These are phyloP conservation scores for Diadegma fenestrale DNA, from an alignment of 2,888 invertebrate genomes.

Conservation along the genomic window DNA sequence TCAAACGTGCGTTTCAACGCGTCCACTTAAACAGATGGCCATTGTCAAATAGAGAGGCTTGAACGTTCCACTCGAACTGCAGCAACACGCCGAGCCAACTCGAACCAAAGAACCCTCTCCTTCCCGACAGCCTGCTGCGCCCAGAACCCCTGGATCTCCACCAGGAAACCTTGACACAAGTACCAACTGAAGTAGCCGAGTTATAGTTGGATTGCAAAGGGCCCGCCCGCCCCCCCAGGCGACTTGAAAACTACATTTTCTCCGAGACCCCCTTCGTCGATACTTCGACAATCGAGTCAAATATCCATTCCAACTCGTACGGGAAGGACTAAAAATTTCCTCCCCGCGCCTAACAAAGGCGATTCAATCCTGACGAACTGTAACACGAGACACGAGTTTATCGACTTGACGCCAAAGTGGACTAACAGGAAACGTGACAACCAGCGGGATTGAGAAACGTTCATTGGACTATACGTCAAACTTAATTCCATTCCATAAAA, in stretches of 20 bases:
- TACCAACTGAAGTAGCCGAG: slow-evolving; percentile 22
- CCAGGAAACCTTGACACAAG: slow-evolving; percentile 10
- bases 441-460: too few species aligned
- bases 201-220: slow-evolving; percentile 63
- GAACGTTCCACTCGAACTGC: slow-evolving; percentile 60
- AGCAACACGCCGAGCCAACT: slow-evolving; percentile 31
- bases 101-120: background rate
- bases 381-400: slow-evolving; percentile 5
- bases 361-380: background rate
- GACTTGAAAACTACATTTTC: slow-evolving; percentile 64
- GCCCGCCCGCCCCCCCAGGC: slow-evolving; percentile 57
- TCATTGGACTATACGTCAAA: too few species aligned
- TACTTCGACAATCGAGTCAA: slow-evolving; percentile 46
- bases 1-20: slow-evolving; percentile 36
- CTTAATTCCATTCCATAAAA: too few species aligned
- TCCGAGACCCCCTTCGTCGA: slow-evolving; percentile 24
- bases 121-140: background rate
- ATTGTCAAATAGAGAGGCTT: slow-evolving; percentile 57
- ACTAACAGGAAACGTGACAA: too few species aligned
- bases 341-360: background rate
- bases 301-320: slow-evolving; percentile 33
- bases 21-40: slow-evolving; percentile 48
- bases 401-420: background rate
- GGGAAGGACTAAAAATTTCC: background rate
- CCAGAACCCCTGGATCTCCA: slow-evolving; percentile 7